Percentiles rank a stretch among this genome's conserved stretches.
Conservation (phyloP, 2,888 invertebrate species). For the Ashinkailepas kermadecensis region DNA sequence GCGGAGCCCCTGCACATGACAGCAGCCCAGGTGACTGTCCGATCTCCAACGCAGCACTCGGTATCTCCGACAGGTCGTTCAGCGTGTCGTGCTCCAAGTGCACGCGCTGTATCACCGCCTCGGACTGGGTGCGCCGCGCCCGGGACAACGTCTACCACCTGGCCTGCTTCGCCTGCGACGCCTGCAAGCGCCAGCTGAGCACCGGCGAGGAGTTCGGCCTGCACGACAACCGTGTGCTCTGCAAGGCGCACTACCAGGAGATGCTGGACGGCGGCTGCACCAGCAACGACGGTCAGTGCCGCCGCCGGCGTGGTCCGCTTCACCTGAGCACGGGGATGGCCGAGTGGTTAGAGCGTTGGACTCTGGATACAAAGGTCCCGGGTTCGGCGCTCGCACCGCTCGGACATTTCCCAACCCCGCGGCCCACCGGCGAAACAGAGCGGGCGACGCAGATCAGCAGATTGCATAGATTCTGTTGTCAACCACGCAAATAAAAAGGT, state of each 20-base stretch:
- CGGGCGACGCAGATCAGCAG: too few species aligned
- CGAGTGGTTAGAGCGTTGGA: too few species aligned
- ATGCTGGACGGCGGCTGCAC: conserved; percentile 76
- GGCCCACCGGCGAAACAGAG: too few species aligned
- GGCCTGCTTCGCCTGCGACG: conserved; percentile 97
- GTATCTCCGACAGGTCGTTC: conserved; percentile 65
- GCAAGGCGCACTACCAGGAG: conserved; percentile 95
- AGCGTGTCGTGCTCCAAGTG: conserved; percentile 96
- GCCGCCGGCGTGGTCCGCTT: too few species aligned
- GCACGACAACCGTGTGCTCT: conserved; percentile 86
- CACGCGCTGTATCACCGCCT: conserved; percentile 80
- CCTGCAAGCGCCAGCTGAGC: conserved; percentile 82
- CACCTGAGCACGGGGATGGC: too few species aligned
- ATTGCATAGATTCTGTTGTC: too few species aligned
- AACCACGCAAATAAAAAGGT: too few species aligned
- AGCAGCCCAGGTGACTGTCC: too few species aligned
- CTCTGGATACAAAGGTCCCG: too few species aligned
- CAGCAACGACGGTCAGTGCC: conserved; percentile 64
- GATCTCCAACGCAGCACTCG: not conserved
- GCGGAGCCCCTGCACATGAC: too few species aligned
- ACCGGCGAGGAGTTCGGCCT: conserved; percentile 97
- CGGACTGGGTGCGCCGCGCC: conserved; percentile 96
- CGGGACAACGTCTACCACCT: conserved; percentile 73
- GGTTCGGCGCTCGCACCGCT: too few species aligned
- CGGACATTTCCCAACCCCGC: too few species aligned